These are phyloP conservation scores for Vesta saturnalis DNA, from an alignment of 2,888 invertebrate genomes.

Conservation along the genomic window DNA sequence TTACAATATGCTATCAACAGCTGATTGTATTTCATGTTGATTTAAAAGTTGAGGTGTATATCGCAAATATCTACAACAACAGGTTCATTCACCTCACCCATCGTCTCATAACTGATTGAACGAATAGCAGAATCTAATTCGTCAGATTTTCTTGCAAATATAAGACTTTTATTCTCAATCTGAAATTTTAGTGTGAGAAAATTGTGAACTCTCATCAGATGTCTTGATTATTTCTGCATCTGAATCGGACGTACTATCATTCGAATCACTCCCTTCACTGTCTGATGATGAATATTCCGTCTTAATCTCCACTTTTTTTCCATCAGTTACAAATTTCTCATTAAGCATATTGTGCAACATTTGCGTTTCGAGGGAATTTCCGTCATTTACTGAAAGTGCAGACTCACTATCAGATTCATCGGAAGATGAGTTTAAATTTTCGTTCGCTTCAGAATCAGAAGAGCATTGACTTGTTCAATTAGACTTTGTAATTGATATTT, in stretches of 20 bases:
- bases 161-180: conserved; percentile 20
- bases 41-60: conserved; percentile 53
- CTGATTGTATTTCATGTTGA: conserved; percentile 60
- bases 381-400: conserved; percentile 29
- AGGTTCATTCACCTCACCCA: conserved; percentile 44
- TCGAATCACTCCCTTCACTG: conserved; percentile 40
- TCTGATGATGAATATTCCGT: conserved; percentile 29
- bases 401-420: conserved; percentile 27
- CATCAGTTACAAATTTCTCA: conserved; percentile 33
- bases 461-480: conserved; percentile 53
- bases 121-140: conserved; percentile 59
- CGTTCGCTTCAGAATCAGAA: conserved; percentile 39
- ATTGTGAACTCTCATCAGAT: conserved; percentile 31
- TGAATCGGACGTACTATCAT: conserved; percentile 38
- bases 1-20: conserved; percentile 59
- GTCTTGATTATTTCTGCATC: conserved; percentile 40
- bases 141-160: conserved; percentile 50
- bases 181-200: conserved; percentile 20
- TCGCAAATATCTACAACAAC: conserved; percentile 49
- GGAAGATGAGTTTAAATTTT: conserved; percentile 15
- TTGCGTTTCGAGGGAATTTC: conserved; percentile 43
- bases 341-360: conserved; percentile 44
- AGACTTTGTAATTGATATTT: conserved; percentile 56
- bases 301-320: not conserved
- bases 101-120: conserved; percentile 55